Base-by-base conservation (phyloP, 2,797 vertebrate genomes). In the Tenualosa thibaudeaui region DNA sequence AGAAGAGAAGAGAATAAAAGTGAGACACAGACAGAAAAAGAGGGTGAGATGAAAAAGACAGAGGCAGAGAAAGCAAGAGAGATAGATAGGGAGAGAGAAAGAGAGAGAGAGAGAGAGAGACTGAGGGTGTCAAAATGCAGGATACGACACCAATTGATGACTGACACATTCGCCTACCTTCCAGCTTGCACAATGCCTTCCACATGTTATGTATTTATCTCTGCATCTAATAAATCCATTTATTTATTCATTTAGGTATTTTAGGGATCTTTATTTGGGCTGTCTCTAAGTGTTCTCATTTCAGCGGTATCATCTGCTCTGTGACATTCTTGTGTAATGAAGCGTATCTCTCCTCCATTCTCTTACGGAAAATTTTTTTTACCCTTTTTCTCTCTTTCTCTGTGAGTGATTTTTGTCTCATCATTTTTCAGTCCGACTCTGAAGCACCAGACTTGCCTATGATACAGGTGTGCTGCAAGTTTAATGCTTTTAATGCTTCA, bases 291-390 rank as follows among this genome's bases (percentile, higher is more conserved):
- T n/a, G 71, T 15, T 46, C 40, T 78, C 71, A 46, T 22, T 37
- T 40, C 68, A 65, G n/a, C 0, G 37, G 1, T 15, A 19, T 71
- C 26, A 40, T 71, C 31, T 71, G 68, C 37, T 4, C 17, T 62
- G 24, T 62, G 9, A 24, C 5, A 8, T 9, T 62, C 8, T 62
- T 78, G 40, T 78, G 71, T 8, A 78, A 78, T 78, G 15, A 46
- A 5, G 37, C 71, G 17, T 78, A 19, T 43, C 12, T 40, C 24
- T 78, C 5, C 19, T 37, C 15, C 10, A 15, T 71, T 15, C 31
- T 71, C 65, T 68, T 68, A 3, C 10, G 4, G 26, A 56, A 65
- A 86, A 78, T 85, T 50, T 26, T 60, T 81, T 81, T 58, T 78
- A 31, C n/a, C 65, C 19, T 43, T 53, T 37, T 15, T 78, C 84